Evolutionary conservation across 2,888 invertebrate genomes (phyloP).

Genomic region (Oscheius sp.): DNA sequence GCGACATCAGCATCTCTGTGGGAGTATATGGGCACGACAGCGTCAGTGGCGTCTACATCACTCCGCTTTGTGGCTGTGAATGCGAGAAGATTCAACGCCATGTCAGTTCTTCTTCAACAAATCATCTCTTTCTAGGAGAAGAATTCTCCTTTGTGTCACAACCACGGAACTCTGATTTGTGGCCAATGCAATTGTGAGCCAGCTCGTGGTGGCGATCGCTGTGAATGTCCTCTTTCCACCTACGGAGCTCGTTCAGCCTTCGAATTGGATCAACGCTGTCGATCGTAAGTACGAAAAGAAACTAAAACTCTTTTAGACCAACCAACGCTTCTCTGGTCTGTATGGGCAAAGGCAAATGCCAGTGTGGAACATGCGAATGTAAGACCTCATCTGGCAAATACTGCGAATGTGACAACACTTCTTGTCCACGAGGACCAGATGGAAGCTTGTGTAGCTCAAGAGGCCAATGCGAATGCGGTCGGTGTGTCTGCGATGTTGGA

Average conservation of each 20-base stretch:
- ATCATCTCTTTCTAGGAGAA: slow-evolving; percentile 52
- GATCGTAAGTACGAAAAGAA: slow-evolving; percentile 55
- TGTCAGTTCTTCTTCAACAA: neutral
- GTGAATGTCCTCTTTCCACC: slow-evolving; percentile 57
- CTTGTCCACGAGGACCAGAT: slow-evolving; percentile 55
- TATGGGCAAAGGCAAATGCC: slow-evolving; percentile 56
- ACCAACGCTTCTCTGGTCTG: slow-evolving; percentile 50
- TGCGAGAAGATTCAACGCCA: slow-evolving; percentile 64
- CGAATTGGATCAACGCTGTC: slow-evolving; percentile 57
- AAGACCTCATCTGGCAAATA: slow-evolving; percentile 57
- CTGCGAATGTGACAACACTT: slow-evolving; percentile 65
- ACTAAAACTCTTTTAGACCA: slow-evolving; percentile 33
- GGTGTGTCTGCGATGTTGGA: slow-evolving; percentile 64
- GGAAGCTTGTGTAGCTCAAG: slow-evolving; percentile 61
- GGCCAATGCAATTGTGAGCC: slow-evolving; percentile 59
- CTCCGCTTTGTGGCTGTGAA: slow-evolving; percentile 68
- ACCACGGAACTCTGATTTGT: slow-evolving; percentile 62
- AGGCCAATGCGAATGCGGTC: slow-evolving; percentile 67
- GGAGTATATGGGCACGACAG: slow-evolving; percentile 63
- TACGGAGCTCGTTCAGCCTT: slow-evolving; percentile 53
- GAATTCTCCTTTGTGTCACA: slow-evolving; percentile 57
- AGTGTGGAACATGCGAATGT: slow-evolving; percentile 65
- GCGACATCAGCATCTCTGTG: slow-evolving; percentile 62
- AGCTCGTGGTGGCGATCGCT: slow-evolving; percentile 54
- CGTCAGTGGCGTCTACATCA: slow-evolving; percentile 53